Evolutionary conservation across 2,888 invertebrate species (phyloP).

Genomic region (Hypena proboscidalis): DNA sequence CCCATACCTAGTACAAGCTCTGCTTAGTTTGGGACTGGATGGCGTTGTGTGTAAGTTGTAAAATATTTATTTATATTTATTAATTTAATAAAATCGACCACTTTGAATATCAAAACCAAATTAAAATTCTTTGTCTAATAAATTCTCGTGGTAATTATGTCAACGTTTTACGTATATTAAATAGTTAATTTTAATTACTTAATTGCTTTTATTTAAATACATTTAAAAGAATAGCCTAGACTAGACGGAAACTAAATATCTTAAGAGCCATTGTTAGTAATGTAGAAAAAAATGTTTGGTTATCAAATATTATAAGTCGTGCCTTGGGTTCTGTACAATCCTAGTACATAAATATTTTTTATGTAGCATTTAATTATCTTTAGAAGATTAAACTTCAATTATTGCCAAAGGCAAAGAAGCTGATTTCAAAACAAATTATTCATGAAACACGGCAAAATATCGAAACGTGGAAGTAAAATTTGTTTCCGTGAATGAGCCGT

Average conservation of each 20-base stretch:
- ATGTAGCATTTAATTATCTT: background rate
- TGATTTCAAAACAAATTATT: background rate
- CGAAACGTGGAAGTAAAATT: conserved; percentile 22
- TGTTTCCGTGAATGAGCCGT: conserved; percentile 12
- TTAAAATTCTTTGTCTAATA: background rate
- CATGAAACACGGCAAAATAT: background rate
- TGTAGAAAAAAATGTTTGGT: conserved; percentile 15
- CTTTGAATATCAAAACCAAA: no score
- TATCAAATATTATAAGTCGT: conserved; percentile 6
- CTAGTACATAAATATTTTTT: conserved; percentile 2
- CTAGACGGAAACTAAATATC: conserved; percentile 21
- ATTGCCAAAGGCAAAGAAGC: background rate
- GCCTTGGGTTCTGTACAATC: conserved; percentile 18
- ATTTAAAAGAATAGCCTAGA: conserved; percentile 25
- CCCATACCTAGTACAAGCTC: no score
- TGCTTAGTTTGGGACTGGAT: no score
- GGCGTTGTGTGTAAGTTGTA: no score
- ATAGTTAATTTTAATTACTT: conserved; percentile 29
- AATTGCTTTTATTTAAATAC: conserved; percentile 27
- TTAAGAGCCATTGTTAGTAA: conserved; percentile 24
- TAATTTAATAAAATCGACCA: no score
- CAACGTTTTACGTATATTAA: conserved; percentile 14
- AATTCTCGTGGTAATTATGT: conserved; percentile 9
- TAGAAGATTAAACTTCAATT: background rate
- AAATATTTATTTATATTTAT: no score